Conservation (phyloP, 1,140 invertebrate species). For the Wiebesia pumilae region DNA sequence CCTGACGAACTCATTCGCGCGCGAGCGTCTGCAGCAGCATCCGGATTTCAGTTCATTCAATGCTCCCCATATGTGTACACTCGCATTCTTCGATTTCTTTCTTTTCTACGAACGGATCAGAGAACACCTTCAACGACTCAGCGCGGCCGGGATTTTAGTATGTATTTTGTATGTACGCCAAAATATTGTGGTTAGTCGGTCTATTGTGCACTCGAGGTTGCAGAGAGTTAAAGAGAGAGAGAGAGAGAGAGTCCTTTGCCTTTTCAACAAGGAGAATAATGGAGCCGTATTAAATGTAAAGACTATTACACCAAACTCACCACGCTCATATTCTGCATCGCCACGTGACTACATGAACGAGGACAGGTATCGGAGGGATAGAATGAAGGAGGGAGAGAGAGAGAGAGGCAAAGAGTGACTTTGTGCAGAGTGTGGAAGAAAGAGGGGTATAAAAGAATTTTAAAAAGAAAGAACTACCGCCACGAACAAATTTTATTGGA, state of each 20-base stretch:
- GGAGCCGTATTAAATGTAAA: not conserved
- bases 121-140: not conserved
- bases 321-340: not conserved
- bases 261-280: not conserved
- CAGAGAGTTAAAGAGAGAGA: not conserved
- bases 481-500: not conserved
- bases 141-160: not conserved
- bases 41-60: not conserved
- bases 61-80: not conserved
- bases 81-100: constrained; percentile 5
- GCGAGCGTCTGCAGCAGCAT: not conserved
- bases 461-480: not conserved
- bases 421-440: not conserved
- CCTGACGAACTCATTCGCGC: constrained; percentile 8
- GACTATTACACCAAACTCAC: not conserved
- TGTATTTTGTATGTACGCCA: constrained; percentile 1
- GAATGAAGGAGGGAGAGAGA: not conserved
- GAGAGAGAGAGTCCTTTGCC: not conserved
- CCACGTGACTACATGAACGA: too few species aligned
- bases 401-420: not conserved
- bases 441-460: not conserved
- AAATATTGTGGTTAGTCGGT: constrained; percentile 15
- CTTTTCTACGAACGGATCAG: not conserved
- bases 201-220: not conserved
- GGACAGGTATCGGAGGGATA: not conserved